These are phyloP conservation scores for Scaptomyza parva DNA, from an alignment of 2,888 invertebrate species.

Conservation along the genomic window DNA sequence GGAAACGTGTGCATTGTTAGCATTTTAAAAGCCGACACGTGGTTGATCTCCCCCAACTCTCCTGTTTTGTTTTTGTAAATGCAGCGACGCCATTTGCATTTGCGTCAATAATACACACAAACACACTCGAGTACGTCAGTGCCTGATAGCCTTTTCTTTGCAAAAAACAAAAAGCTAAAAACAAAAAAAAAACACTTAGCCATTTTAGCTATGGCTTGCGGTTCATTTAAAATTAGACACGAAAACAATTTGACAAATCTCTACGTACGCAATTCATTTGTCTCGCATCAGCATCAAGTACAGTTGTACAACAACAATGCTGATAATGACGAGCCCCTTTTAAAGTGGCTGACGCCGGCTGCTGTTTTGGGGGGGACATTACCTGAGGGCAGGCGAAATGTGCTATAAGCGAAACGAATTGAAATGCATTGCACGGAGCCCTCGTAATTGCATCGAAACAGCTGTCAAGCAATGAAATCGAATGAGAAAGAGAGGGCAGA, in stretches of 20 bases:
- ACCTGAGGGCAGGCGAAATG: slow-evolving; percentile 27
- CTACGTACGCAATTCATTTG: slow-evolving; percentile 45
- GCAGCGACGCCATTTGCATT: slow-evolving; percentile 73
- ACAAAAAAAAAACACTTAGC: slow-evolving; percentile 18
- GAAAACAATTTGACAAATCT: slow-evolving; percentile 66
- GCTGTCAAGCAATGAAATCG: slow-evolving; percentile 33
- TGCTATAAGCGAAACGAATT: slow-evolving; percentile 30
- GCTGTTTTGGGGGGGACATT: slow-evolving; percentile 15
- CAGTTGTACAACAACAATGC: slow-evolving; percentile 62
- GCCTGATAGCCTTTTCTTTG: slow-evolving; percentile 32
- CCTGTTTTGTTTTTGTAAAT: slow-evolving; percentile 24
- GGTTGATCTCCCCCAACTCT: slow-evolving; percentile 36
- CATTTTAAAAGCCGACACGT: slow-evolving; percentile 60
- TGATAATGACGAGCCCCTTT: slow-evolving; percentile 63
- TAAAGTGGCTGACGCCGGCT: background rate
- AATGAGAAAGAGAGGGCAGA: slow-evolving; percentile 3
- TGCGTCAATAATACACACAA: slow-evolving; percentile 60
- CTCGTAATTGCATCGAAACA: slow-evolving; percentile 50
- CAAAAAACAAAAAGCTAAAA: background rate
- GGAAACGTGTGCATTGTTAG: slow-evolving; percentile 54
- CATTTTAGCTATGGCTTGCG: slow-evolving; percentile 44
- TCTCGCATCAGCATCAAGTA: slow-evolving; percentile 51
- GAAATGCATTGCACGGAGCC: slow-evolving; percentile 37
- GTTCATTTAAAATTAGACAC: slow-evolving; percentile 72
- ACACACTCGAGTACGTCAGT: slow-evolving; percentile 63